Evolutionary conservation across 2,113 vertebrate species (phyloP), one percentile per base, ranked within the genome.

Genomic region (Neogale vison): DNA sequence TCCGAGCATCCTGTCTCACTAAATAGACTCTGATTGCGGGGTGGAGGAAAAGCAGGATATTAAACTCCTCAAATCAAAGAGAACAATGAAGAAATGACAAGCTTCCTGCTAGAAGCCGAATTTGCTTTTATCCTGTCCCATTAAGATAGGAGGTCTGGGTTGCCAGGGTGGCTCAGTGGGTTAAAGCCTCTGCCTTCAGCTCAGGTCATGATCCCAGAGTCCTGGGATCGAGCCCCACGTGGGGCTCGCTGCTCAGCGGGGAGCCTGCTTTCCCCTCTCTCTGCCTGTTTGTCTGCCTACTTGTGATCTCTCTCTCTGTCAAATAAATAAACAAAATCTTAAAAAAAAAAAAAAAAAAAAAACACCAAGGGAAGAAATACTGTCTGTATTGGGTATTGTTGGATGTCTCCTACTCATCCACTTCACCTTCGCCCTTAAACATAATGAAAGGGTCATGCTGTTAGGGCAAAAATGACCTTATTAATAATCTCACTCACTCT

Each of bases 21-120:
- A 96, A 88, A 95, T 34, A 90, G 87, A 77, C 39, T 67, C 69
- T 95, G 71, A 96, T 4, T 97, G 65, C 65, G 36, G 36, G 61
- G 55, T 80, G 61, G 26, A 21, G 59, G 69, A 82, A 81, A 79
- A 45, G 84, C 81, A 92, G 67, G 23, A 57, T 83, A 63, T 63
- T 52, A 92, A 94, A 95, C 11, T 57, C 89, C 52, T 63, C 93
- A 95, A 93, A 45, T 93, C 93, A 90, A 97, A 84, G 63, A 88
- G 50, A 94, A 96, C 65, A 95, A 85, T 85, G 87, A 92, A 94
- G 83, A 92, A 94, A 77, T 80, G 29, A 57, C 71, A 95, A n/a
- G 9, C 79, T 95, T 96, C 80, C 59, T 63, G 31, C 80, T 50
- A 65, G 42, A 63, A 87, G 67, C 47, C 57, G n/a, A 65, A 42